phyloP scores from a whole-genome alignment of 2,888 invertebrate genomes.

The Oligia strigilis region DNA sequence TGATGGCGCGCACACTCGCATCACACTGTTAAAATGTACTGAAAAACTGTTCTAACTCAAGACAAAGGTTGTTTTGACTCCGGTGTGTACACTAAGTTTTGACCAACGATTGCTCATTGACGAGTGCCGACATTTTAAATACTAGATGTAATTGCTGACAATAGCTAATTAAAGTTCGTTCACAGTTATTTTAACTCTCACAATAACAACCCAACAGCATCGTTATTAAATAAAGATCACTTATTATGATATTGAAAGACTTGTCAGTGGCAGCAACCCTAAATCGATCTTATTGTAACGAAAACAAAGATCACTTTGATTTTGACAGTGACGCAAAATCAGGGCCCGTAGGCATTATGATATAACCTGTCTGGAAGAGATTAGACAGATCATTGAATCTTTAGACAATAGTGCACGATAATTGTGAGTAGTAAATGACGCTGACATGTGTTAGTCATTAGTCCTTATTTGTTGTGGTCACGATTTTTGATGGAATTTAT shows the following conservation, averaged over 20 bases:
- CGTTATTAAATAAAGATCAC: not conserved
- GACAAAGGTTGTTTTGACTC: not conserved
- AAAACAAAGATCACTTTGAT: not conserved
- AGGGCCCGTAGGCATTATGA: not conserved
- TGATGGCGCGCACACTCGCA: not conserved
- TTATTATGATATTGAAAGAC: too few relatives aligned
- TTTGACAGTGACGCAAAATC: not conserved
- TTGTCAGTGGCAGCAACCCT: too few relatives aligned
- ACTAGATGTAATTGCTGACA: not conserved
- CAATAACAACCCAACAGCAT: not conserved
- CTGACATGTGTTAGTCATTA: constrained; percentile 8
- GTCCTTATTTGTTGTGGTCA: not conserved
- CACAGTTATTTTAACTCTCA: not conserved
- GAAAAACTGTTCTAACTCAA: not conserved
- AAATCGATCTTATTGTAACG: not conserved
- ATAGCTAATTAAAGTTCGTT: not conserved
- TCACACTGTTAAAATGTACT: not conserved
- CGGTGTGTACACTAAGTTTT: constrained; percentile 11
- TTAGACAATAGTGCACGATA: not conserved
- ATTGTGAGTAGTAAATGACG: not conserved
- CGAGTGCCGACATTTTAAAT: constrained; percentile 32
- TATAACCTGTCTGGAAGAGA: constrained; percentile 3
- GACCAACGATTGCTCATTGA: not conserved
- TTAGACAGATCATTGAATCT: constrained; percentile 1
- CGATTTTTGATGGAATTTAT: not conserved